A percentile compares a stretch with the other conserved stretches of the same genome.
Conservation (phyloP, 2,888 invertebrate genomes). For the Aleiodes leptofemur region DNA sequence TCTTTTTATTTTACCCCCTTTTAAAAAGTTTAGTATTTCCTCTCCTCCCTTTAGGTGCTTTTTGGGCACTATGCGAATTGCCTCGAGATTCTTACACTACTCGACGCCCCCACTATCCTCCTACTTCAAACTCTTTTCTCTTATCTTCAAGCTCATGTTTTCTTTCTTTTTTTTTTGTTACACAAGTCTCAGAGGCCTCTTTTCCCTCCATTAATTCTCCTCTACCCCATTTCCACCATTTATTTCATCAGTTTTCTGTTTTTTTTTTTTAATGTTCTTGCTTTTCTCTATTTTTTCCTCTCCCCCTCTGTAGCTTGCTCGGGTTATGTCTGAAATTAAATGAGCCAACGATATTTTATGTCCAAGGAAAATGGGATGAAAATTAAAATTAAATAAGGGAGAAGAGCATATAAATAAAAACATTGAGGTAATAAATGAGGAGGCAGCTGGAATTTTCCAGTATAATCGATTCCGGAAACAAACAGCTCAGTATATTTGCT, state of each 20-base stretch:
- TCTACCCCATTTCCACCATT: slow-evolving; percentile 36
- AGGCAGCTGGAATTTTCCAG: slow-evolving; percentile 44
- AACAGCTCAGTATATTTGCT: slow-evolving; percentile 40
- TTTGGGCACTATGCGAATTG: slow-evolving; percentile 20
- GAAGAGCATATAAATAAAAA: slow-evolving; percentile 14
- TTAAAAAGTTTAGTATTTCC: slow-evolving; percentile 43
- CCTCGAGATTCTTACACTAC: slow-evolving; percentile 31
- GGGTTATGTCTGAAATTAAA: slow-evolving; percentile 35
- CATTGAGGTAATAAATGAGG: slow-evolving; percentile 20
- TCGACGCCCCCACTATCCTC: slow-evolving; percentile 37
- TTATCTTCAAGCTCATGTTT: slow-evolving; percentile 50
- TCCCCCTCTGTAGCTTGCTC: slow-evolving; percentile 34
- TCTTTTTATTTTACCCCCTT: slow-evolving; percentile 37
- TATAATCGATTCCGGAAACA: slow-evolving; percentile 50
- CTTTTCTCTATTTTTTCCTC: slow-evolving; percentile 47
- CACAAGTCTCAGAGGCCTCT: slow-evolving; percentile 37
- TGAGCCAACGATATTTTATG: slow-evolving; percentile 25
- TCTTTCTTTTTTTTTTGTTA: slow-evolving; percentile 1
- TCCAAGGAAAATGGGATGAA: slow-evolving; percentile 13
- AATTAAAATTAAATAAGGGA: slow-evolving; percentile 28
- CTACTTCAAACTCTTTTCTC: slow-evolving; percentile 42
- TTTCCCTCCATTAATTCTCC: slow-evolving; percentile 28
- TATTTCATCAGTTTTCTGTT: slow-evolving; percentile 40
- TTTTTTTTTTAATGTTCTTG: slow-evolving; percentile 31
- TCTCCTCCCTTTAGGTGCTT: slow-evolving; percentile 32